These are phyloP conservation scores for Onychostoma macrolepis DNA, from an alignment of 2,113 vertebrate genomes.

Conservation along the genomic window DNA sequence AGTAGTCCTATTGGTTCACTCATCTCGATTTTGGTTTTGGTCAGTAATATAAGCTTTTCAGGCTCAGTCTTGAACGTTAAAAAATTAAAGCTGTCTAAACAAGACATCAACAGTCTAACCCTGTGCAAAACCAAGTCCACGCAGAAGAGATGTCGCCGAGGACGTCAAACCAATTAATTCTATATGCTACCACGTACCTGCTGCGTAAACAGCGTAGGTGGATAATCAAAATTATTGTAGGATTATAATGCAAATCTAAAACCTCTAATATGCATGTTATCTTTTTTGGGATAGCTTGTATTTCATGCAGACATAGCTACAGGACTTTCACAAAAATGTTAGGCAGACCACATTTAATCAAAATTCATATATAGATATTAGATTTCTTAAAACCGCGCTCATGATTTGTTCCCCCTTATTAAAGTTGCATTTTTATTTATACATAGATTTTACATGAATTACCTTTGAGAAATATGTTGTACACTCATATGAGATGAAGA, in stretches of 20 bases:
- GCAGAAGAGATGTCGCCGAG: constrained; percentile 5
- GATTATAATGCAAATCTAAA: not conserved
- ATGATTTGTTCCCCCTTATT: not conserved
- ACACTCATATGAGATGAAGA: not conserved
- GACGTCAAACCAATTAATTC: not conserved
- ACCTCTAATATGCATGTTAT: not conserved
- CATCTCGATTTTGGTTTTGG: not conserved
- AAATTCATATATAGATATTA: not conserved
- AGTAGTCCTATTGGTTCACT: not conserved
- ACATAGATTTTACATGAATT: not conserved
- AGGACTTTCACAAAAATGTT: not conserved
- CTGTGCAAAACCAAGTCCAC: not conserved
- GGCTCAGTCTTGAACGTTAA: not conserved
- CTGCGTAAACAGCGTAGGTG: not conserved
- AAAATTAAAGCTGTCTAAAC: not conserved
- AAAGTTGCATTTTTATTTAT: not conserved
- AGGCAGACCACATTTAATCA: not conserved
- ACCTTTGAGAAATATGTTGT: not conserved
- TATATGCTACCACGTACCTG: not conserved
- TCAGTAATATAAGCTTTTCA: not conserved
- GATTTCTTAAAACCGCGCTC: not conserved
- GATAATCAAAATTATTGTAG: not conserved
- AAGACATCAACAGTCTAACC: not conserved
- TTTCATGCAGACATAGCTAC: not conserved
- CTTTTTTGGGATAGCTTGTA: not conserved